Evolutionary conservation across 1,140 invertebrate genomes (phyloP), one percentile per base, ranked within the genome.

Genomic region (Cydia pomonella): DNA sequence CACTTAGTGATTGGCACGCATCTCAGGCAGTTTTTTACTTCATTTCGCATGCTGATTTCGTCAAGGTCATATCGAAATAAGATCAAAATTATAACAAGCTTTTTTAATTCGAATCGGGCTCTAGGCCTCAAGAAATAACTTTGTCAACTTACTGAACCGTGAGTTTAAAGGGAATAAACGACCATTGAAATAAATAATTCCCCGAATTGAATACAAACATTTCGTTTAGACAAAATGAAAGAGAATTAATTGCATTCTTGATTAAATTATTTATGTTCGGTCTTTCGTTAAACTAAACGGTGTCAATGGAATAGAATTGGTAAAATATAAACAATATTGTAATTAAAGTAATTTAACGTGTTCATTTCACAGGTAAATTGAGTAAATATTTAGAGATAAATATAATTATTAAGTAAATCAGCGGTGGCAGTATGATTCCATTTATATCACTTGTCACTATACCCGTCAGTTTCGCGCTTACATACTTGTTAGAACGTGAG

Each of bases 231-330:
- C n/a, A 16, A 53, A 53, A 53, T 53, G n/a, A 53, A 53, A 18
- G 50, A 18, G n/a, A 53, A 53, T 53, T 53, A 53, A 53, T 53
- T 53, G 50, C 50, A 53, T 53, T 53, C 50, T 53, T 53, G 50
- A 53, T 53, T 53, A 53, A 53, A 53, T 53, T 53, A 53, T 53
- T 53, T 53, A 53, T 47, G 44, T 47, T 47, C n/a, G n/a, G 50
- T 21, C 16, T 53, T 53, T 18, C n/a, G 50, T 18, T 53, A 16
- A 44, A 41, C 7, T 53, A 18, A 53, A 53, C 12, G 4, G 6
- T 53, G 50, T 53, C n/a, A 18, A 53, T 53, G 50, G 12, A 18
- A 13, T 53, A 0, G 50, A 3, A n/a, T 18, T 13, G 12, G 18
- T 18, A 53, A 53, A n/a, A 53, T 1, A 53, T 18, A 53, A 53